phyloP scores from a whole-genome alignment of 2,113 vertebrate species.

The Crotalus viridis region DNA sequence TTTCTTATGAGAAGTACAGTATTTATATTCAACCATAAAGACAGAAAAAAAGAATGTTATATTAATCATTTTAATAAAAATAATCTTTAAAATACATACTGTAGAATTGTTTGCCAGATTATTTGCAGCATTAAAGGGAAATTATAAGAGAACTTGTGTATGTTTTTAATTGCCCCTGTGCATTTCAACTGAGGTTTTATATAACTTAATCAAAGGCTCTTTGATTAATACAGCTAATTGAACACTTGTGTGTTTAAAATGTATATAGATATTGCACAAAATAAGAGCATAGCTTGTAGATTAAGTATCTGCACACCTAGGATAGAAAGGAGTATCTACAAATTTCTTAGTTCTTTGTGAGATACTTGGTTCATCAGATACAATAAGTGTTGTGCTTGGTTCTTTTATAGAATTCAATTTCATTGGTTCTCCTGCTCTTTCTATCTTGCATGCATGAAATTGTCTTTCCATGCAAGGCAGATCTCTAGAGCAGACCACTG shows the following conservation, averaged over 20 bases:
- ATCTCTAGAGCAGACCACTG: neutral
- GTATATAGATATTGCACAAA: neutral
- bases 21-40: conserved; percentile 48
- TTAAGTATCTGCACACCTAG: neutral
- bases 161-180: conserved; percentile 41
- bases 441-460: neutral
- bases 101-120: conserved; percentile 45
- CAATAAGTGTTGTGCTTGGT: neutral
- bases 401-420: neutral
- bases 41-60: conserved; percentile 37
- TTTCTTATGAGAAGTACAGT: conserved; percentile 38
- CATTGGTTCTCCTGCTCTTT: neutral
- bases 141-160: conserved; percentile 32
- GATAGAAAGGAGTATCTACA: neutral
- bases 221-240: neutral
- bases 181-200: conserved; percentile 24
- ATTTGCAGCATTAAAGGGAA: neutral
- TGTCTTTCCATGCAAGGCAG: neutral
- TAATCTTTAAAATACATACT: conserved; percentile 39
- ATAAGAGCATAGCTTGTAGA: neutral
- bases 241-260: conserved; percentile 15
- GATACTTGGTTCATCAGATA: neutral
- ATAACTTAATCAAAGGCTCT: conserved; percentile 33
- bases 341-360: neutral
- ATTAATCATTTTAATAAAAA: conserved; percentile 52